Percentiles rank a stretch among this genome's conserved stretches.
Evolutionary conservation across 2,113 vertebrate genomes (phyloP).

Genomic region (Tapirus terrestris): DNA sequence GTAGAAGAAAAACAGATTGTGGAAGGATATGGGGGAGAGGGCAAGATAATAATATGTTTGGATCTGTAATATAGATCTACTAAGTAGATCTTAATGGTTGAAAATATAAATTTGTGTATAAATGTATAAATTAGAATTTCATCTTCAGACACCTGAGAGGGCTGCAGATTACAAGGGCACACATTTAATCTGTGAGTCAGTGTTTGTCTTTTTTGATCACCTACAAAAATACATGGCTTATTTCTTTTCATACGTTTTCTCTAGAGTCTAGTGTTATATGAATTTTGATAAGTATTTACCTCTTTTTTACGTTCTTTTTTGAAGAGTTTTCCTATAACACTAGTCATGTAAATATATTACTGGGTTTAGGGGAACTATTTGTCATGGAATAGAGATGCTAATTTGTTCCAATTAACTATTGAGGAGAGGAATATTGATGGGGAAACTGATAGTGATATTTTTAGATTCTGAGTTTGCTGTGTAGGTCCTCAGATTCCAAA

Average conservation of each 20-base stretch:
- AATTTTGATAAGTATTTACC: conserved; percentile 51
- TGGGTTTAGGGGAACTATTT: conserved; percentile 8
- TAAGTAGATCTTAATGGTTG: conserved; percentile 29
- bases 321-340: conserved; percentile 4
- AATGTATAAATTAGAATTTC: not conserved
- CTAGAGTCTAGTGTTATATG: not conserved
- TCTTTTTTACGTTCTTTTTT: conserved; percentile 34
- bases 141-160: not conserved
- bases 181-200: not conserved
- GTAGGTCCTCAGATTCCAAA: conserved; percentile 22
- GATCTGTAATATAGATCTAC: not conserved
- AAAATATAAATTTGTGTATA: not conserved
- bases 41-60: not conserved
- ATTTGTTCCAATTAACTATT: conserved; percentile 46
- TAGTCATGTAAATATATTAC: conserved; percentile 6
- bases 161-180: not conserved
- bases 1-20: conserved; percentile 15
- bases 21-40: not conserved
- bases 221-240: not conserved
- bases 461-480: conserved; percentile 49
- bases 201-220: conserved; percentile 6
- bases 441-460: conserved; percentile 21
- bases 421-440: conserved; percentile 15
- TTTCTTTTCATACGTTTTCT: conserved; percentile 42
- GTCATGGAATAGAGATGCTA: not conserved